Conservation (phyloP, 2,888 invertebrate species). For the Drosophila flavopinicola region DNA sequence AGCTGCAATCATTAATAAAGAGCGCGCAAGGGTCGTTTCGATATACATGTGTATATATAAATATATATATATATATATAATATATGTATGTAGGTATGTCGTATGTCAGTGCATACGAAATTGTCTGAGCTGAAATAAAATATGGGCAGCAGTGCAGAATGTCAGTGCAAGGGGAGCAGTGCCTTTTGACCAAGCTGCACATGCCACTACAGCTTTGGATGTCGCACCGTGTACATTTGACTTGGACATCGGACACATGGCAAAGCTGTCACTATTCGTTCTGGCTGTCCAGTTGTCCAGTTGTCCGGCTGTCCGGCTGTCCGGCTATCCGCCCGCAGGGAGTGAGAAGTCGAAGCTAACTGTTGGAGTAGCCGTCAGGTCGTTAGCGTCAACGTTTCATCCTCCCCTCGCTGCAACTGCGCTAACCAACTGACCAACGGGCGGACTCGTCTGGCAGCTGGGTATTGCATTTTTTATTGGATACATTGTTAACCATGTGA, state of each 20-base stretch:
- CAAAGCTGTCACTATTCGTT: slow-evolving; percentile 34
- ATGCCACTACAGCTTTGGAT: slow-evolving; percentile 41
- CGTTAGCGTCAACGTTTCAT: slow-evolving; percentile 31
- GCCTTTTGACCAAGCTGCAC: slow-evolving; percentile 34
- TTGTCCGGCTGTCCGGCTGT: neutral
- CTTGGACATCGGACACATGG: slow-evolving; percentile 38
- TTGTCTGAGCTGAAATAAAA: slow-evolving; percentile 37
- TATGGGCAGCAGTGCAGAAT: slow-evolving; percentile 37
- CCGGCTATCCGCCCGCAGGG: neutral
- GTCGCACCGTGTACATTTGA: slow-evolving; percentile 37
- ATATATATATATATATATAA: neutral
- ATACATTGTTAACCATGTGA: slow-evolving; percentile 37
- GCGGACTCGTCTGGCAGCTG: slow-evolving; percentile 15
- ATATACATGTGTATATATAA: neutral
- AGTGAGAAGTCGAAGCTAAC: slow-evolving; percentile 7
- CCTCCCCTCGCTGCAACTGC: neutral
- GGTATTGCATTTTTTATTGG: slow-evolving; percentile 42
- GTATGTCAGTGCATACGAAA: slow-evolving; percentile 13
- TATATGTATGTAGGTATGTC: slow-evolving; percentile 1
- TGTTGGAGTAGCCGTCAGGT: slow-evolving; percentile 32
- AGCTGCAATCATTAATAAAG: slow-evolving; percentile 36
- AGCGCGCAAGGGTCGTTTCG: slow-evolving; percentile 1
- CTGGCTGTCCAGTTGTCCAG: slow-evolving; percentile 1
- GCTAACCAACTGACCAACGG: neutral
- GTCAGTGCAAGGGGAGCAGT: slow-evolving; percentile 24